Evolutionary conservation across 2,888 invertebrate genomes (phyloP).

Genomic region (Acleris holmiana): DNA sequence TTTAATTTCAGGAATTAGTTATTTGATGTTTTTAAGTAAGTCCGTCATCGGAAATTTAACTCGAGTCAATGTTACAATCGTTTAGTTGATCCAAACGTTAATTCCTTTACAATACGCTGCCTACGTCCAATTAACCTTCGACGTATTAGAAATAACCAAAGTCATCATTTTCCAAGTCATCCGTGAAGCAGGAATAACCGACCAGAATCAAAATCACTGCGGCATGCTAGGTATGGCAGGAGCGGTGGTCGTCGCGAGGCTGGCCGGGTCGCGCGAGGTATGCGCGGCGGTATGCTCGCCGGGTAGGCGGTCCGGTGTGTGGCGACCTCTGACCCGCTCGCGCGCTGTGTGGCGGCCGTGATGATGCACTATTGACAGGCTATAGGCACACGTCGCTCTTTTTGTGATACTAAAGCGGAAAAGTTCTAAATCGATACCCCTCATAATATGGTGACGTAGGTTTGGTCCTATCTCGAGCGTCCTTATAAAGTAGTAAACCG

Average conservation of each 20-base stretch:
- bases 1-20: background rate
- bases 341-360: slow-evolving; percentile 65
- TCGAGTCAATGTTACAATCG: slow-evolving; percentile 44
- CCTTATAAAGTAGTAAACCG: background rate
- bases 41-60: too few species aligned
- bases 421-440: slow-evolving; percentile 43
- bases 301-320: slow-evolving; percentile 69
- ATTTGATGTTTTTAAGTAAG: too few species aligned
- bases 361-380: slow-evolving; percentile 61
- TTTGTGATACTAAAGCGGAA: slow-evolving; percentile 43
- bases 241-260: slow-evolving; percentile 38
- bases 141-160: slow-evolving; percentile 73
- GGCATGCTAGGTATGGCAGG: slow-evolving; percentile 40
- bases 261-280: slow-evolving; percentile 50
- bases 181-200: slow-evolving; percentile 53
- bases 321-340: slow-evolving; percentile 70
- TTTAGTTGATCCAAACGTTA: slow-evolving; percentile 61
- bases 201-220: slow-evolving; percentile 39
- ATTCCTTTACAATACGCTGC: slow-evolving; percentile 75
- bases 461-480: slow-evolving; percentile 2
- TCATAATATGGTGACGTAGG: slow-evolving; percentile 27
- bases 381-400: slow-evolving; percentile 40
- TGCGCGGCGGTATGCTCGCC: slow-evolving; percentile 60
- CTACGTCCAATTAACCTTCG: slow-evolving; percentile 81
- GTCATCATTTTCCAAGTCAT: slow-evolving; percentile 74